Conservation (phyloP, 2,888 invertebrate species). For the Drosophila tanythrix region DNA sequence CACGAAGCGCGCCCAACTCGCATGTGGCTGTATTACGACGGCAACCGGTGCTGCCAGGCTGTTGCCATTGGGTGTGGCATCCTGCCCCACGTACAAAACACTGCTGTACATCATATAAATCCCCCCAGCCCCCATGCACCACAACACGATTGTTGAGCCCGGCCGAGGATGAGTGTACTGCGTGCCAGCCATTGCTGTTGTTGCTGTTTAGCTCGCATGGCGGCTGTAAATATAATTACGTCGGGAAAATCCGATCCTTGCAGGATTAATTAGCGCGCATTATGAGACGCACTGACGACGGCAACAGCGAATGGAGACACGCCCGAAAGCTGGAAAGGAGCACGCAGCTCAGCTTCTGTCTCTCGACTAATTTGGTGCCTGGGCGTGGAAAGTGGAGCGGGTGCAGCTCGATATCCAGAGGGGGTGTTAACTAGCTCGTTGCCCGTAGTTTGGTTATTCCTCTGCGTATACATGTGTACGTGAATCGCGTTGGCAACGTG, state of each 20-base stretch:
- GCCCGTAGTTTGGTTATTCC: slow-evolving; percentile 48
- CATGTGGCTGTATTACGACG: slow-evolving; percentile 75
- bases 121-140: background rate
- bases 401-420: slow-evolving; percentile 21
- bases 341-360: slow-evolving; percentile 33
- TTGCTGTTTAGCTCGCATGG: slow-evolving; percentile 73
- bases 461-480: slow-evolving; percentile 60
- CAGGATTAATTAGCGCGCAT: slow-evolving; percentile 85
- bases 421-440: slow-evolving; percentile 68
- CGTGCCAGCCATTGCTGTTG: slow-evolving; percentile 8
- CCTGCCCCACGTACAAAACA: slow-evolving; percentile 29
- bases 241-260: slow-evolving; percentile 84
- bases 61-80: slow-evolving; percentile 38
- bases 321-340: slow-evolving; percentile 19
- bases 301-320: slow-evolving; percentile 43
- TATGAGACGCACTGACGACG: slow-evolving; percentile 79
- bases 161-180: slow-evolving; percentile 32
- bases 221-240: slow-evolving; percentile 82
- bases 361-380: slow-evolving; percentile 57
- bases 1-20: slow-evolving; percentile 61
- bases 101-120: slow-evolving; percentile 60
- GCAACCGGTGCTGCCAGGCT: slow-evolving; percentile 51
- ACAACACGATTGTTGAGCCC: slow-evolving; percentile 32
- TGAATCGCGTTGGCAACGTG: slow-evolving; percentile 64
- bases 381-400: slow-evolving; percentile 9